A percentile compares a stretch with the other conserved stretches of the same genome.
Conservation (phyloP, 2,797 vertebrate genomes). For the Sebastes itinus region DNA sequence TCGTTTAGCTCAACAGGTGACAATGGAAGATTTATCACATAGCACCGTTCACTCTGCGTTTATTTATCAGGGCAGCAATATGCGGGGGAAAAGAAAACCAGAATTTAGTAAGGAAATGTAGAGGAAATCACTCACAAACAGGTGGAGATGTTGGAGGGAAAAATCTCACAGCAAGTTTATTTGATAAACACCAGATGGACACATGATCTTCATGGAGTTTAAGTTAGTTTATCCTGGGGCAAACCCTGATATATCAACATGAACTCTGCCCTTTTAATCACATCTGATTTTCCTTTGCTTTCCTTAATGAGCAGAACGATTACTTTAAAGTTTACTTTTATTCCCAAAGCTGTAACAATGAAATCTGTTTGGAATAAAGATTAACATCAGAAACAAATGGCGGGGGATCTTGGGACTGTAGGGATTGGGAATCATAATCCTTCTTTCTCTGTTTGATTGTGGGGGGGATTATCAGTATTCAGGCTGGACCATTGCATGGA, state of each 20-base stretch:
- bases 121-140: background rate
- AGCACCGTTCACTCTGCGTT: background rate
- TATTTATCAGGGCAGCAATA: background rate
- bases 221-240: background rate
- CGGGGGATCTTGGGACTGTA: conserved; percentile 40
- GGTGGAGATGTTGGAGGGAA: background rate
- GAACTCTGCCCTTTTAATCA: background rate
- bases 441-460: conserved; percentile 44
- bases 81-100: background rate
- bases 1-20: background rate
- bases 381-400: conserved; percentile 66
- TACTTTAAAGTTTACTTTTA: background rate
- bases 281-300: background rate
- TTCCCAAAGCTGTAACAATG: background rate
- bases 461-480: conserved; percentile 48
- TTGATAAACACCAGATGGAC: conserved; percentile 3
- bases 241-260: background rate
- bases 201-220: background rate
- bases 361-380: conserved; percentile 60
- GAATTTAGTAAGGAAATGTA: background rate
- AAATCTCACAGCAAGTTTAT: background rate
- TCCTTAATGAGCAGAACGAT: background rate
- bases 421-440: conserved; percentile 68
- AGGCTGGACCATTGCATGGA: conserved; percentile 45
- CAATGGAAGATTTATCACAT: background rate